phyloP scores from a whole-genome alignment of 2,797 vertebrate species.

The Mastacembelus armatus region DNA sequence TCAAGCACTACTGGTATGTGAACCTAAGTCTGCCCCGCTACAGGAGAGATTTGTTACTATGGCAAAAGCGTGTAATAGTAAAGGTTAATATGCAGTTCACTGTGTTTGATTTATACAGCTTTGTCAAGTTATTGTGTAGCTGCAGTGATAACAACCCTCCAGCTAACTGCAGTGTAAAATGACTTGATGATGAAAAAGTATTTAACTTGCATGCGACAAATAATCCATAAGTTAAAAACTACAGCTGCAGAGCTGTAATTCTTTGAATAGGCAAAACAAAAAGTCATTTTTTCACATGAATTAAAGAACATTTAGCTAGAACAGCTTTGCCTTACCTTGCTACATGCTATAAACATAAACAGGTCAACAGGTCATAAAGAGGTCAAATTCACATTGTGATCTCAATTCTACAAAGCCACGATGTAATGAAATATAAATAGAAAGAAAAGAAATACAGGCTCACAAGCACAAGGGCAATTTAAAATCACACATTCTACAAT shows the following conservation, averaged over 20 bases:
- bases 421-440: not conserved
- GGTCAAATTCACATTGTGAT: not conserved
- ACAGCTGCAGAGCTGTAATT: not conserved
- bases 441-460: not conserved
- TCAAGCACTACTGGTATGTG: slow-evolving; percentile 53
- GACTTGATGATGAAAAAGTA: not conserved
- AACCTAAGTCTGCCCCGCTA: slow-evolving; percentile 26
- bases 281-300: no score
- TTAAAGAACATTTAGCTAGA: no score
- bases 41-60: slow-evolving; percentile 67
- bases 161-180: not conserved
- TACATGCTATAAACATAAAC: no score
- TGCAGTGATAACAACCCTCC: not conserved
- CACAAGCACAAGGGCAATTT: not conserved
- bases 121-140: not conserved
- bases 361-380: no score
- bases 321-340: no score
- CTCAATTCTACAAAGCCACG: not conserved
- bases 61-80: slow-evolving; percentile 56
- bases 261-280: no score
- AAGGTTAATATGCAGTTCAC: slow-evolving; percentile 16
- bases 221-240: not conserved
- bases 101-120: not conserved
- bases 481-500: not conserved
- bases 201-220: no score